Evolutionary conservation across 2,113 vertebrate genomes (phyloP).

Genomic region (Camarhynchus parvulus): DNA sequence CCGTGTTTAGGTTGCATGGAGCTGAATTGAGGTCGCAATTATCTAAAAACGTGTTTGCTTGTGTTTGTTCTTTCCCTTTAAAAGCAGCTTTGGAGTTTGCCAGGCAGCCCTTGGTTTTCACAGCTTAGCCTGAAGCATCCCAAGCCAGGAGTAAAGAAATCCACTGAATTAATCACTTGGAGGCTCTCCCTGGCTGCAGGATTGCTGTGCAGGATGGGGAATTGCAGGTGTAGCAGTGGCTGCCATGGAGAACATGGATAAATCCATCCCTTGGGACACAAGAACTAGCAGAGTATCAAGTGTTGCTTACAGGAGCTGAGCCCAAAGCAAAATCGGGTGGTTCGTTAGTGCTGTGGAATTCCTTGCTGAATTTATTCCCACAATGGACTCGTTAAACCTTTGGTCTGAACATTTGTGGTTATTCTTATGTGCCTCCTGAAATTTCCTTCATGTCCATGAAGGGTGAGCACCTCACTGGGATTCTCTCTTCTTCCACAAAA

Average conservation of each 20-base stretch:
- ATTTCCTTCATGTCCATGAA: neutral
- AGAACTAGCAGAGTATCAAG: neutral
- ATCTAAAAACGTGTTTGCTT: neutral
- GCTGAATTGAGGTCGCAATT: too few species aligned
- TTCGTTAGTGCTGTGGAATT: neutral
- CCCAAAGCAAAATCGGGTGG: neutral
- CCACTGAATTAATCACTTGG: neutral
- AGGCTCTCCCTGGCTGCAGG: neutral
- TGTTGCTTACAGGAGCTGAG: neutral
- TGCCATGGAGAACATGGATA: rapidly evolving
- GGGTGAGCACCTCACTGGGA: neutral
- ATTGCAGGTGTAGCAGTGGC: neutral
- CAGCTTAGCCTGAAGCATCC: neutral
- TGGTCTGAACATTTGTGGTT: neutral
- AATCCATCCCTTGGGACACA: neutral
- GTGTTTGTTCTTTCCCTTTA: neutral
- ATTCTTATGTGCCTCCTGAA: neutral
- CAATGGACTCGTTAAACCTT: neutral
- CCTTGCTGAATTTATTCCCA: neutral
- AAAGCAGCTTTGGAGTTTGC: neutral
- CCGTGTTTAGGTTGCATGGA: too few species aligned
- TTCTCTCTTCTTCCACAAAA: neutral
- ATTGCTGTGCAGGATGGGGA: neutral
- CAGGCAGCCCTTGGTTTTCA: neutral
- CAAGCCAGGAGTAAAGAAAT: too few species aligned